Percentiles rank a stretch among this genome's conserved stretches.
phyloP scores from a whole-genome alignment of 1,140 invertebrate genomes.

The Rhopalosiphum maidis region DNA sequence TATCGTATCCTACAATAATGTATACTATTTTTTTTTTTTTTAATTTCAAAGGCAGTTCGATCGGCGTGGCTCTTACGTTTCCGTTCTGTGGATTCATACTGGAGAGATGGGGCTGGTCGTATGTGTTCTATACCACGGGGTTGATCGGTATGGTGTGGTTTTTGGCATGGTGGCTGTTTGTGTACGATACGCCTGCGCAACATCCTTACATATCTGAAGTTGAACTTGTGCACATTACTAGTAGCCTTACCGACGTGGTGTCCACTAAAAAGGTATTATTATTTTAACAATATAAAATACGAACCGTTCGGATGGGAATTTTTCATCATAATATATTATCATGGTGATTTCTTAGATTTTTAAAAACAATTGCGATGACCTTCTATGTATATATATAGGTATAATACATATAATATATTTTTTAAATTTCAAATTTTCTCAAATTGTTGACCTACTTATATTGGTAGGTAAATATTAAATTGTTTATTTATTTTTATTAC shows the following conservation, averaged over 20 bases:
- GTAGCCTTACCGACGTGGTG: constrained; percentile 34
- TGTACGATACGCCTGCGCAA: constrained; percentile 76
- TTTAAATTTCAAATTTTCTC: background rate
- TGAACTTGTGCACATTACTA: constrained; percentile 64
- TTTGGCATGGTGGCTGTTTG: constrained; percentile 74
- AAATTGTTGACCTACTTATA: background rate
- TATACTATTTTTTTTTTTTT: background rate
- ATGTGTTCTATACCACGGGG: constrained; percentile 78
- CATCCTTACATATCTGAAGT: constrained; percentile 79
- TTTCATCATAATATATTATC: no score
- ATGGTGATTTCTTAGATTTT: no score
- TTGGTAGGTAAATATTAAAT: background rate
- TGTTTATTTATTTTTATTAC: background rate
- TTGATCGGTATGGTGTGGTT: constrained; percentile 78
- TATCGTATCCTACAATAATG: background rate
- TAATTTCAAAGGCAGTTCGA: constrained; percentile 67
- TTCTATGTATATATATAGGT: background rate
- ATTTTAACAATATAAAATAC: background rate
- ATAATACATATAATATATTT: background rate
- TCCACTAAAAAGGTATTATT: constrained; percentile 39
- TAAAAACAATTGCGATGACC: background rate
- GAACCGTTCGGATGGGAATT: background rate
- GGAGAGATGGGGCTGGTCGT: constrained; percentile 73
- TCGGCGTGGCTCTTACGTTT: constrained; percentile 75
- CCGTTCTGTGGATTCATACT: constrained; percentile 74